Evolutionary conservation across 2,797 vertebrate genomes (phyloP).

Genomic region (Enteromius fasciolatus): DNA sequence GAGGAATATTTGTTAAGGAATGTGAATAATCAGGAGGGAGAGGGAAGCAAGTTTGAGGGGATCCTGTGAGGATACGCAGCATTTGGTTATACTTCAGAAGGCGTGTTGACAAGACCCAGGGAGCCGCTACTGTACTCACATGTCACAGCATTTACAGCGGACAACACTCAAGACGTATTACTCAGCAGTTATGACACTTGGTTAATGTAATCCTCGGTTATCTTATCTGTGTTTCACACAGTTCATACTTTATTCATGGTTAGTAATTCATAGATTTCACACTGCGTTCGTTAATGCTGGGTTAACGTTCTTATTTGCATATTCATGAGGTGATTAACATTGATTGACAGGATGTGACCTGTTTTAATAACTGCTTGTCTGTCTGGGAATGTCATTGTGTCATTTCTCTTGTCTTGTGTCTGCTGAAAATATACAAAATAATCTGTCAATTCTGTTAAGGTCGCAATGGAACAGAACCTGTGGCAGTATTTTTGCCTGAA

Average conservation of each 20-base stretch:
- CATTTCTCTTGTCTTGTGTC: not conserved
- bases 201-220: not conserved
- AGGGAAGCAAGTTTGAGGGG: constrained; percentile 49
- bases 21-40: constrained; percentile 20
- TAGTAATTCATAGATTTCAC: constrained; percentile 25
- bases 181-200: too few relatives aligned
- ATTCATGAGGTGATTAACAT: constrained; percentile 30
- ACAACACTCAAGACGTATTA: too few relatives aligned
- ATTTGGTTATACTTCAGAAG: constrained; percentile 72
- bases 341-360: constrained; percentile 25
- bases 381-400: not conserved
- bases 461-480: not conserved
- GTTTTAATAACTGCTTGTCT: constrained; percentile 17
- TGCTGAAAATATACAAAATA: not conserved
- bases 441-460: not conserved
- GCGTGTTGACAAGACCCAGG: constrained; percentile 70
- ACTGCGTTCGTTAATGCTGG: constrained; percentile 24
- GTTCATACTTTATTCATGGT: constrained; percentile 19
- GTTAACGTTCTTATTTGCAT: constrained; percentile 32
- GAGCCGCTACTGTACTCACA: constrained; percentile 58
- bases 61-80: constrained; percentile 60
- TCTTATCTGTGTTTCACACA: not conserved
- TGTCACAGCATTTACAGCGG: constrained; percentile 62
- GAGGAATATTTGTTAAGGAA: constrained; percentile 42
- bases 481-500: not conserved